Base-by-base conservation (phyloP, 2,113 vertebrate species). In the Strix uralensis region DNA sequence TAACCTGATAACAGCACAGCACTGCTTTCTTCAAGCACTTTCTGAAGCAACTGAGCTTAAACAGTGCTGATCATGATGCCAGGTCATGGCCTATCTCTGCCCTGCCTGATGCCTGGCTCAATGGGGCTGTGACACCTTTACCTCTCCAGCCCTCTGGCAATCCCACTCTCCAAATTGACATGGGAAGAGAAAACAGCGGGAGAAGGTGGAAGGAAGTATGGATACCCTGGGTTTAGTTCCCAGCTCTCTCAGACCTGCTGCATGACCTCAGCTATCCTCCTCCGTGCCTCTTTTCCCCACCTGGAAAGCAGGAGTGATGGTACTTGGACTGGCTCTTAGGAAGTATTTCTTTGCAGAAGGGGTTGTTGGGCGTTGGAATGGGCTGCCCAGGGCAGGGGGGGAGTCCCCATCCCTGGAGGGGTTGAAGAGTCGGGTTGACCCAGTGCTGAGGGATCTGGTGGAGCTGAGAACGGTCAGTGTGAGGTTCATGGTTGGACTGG, bases 91-190 rank as follows among this genome's bases (percentile, higher is more conserved):
- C 51, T 8, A 5, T 1, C 69, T 38, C 57, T 46, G 46, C n/a
- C 77, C 38, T 65, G 27, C 42, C 26, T 15, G 15, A 22, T 10
- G 6, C 77, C 21, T 6, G 11, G 22, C 49, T 36, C 7, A 0
- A 2, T 0, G 7, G 15, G 55, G 67, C 40, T 66, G 5, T 2
- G 15, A 22, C 52, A 57, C 36, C 29, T 67, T 32, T 7, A 20
- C 27, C 54, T 26, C 82, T 38, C 15, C 77, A 72, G 54, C 73
- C 58, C 71, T 34, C 51, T 1, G 0, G 36, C 55, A 23, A n/a
- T 21, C 36, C 72, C 36, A 1, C 51, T 40, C 57, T 26, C 51
- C 11, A 8, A 42, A n/a, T 23, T 1, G 9, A 29, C 0, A 1
- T 5, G 8, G 65, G 51, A 34, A 46, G 44, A 47, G 44, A 36